Conservation (phyloP, 1,140 invertebrate species). For the Cydia fagiglandana region DNA sequence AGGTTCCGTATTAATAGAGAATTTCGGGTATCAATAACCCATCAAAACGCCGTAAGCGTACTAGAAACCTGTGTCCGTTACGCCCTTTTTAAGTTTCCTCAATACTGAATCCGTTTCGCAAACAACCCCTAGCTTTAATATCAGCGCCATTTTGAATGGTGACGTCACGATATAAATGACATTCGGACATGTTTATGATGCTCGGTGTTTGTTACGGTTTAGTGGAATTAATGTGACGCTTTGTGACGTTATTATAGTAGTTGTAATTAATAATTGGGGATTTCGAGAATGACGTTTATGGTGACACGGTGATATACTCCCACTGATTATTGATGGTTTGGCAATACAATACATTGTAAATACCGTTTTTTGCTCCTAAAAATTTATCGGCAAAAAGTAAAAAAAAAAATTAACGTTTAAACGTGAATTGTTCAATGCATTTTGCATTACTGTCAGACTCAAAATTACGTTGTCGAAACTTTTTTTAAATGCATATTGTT, state of each 20-base stretch:
- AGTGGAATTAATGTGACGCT: constrained; percentile 15
- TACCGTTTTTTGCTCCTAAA: background rate
- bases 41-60: background rate
- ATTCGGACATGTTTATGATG: constrained; percentile 10
- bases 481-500: no score
- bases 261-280: constrained; percentile 1
- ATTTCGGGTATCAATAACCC: background rate
- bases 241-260: constrained; percentile 8
- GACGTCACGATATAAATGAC: constrained; percentile 18
- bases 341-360: background rate
- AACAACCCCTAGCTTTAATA: constrained; percentile 12
- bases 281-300: background rate
- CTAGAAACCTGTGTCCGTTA: background rate
- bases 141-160: constrained; percentile 18
- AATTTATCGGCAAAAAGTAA: no score
- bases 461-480: no score
- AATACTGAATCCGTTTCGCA: background rate
- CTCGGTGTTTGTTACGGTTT: constrained; percentile 4
- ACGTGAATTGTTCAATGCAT: no score
- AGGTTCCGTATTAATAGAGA: background rate
- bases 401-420: no score
- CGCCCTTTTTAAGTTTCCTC: background rate
- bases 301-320: background rate
- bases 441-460: no score
- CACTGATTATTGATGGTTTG: background rate